A percentile compares a stretch with the other conserved stretches of the same genome.
Conservation (phyloP, 2,113 vertebrate genomes). For the Octodon degus region DNA sequence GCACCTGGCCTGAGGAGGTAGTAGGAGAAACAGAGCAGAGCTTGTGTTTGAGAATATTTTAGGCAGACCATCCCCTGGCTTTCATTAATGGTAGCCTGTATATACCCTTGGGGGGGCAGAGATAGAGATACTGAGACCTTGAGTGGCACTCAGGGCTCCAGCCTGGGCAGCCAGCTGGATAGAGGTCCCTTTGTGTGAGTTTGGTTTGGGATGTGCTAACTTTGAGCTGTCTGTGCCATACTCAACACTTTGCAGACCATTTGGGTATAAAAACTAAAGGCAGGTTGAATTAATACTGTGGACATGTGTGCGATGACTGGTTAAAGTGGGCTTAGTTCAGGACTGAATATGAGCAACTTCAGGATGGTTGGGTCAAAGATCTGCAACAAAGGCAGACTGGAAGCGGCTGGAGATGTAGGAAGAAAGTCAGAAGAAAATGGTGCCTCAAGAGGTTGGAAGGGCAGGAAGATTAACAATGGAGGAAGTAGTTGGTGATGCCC, state of each 20-base stretch:
- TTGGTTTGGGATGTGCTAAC: neutral
- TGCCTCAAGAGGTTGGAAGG: slow-evolving; percentile 9
- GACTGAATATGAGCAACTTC: neutral
- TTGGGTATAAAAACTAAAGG: neutral
- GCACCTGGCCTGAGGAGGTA: too few species aligned
- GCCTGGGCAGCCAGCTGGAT: neutral
- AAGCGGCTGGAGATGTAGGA: neutral
- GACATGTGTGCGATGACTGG: neutral
- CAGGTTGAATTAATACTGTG: neutral
- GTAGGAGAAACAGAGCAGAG: too few species aligned
- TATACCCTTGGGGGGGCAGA: too few species aligned
- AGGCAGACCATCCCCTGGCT: neutral
- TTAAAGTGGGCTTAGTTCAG: neutral
- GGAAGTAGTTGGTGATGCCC: neutral
- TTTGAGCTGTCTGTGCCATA: neutral
- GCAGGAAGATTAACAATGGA: neutral
- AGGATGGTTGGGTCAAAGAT: neutral
- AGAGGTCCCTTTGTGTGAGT: neutral
- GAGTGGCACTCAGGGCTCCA: neutral
- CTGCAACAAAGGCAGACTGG: neutral
- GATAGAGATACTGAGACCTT: neutral
- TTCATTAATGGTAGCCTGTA: neutral
- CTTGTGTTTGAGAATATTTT: neutral
- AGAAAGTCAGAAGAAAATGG: neutral
- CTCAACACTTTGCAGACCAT: neutral